Conservation (phyloP, 2,888 invertebrate genomes). For the Sminthurides aquaticus region DNA sequence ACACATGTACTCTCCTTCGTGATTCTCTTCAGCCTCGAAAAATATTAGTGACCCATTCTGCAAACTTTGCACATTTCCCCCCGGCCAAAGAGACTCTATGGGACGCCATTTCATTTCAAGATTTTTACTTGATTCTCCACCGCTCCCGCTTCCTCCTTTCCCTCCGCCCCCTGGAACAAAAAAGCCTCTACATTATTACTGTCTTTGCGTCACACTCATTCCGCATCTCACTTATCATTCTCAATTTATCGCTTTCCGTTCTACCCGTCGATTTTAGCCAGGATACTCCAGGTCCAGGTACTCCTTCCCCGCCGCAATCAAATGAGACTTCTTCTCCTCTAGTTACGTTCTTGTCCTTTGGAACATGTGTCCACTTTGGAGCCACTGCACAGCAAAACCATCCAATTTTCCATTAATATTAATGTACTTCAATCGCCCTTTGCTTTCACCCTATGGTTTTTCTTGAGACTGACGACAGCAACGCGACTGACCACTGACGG, state of each 20-base stretch:
- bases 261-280: conserved; percentile 37
- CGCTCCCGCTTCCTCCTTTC: background rate
- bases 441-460: no score
- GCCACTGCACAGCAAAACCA: conserved; percentile 33
- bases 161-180: background rate
- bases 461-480: no score
- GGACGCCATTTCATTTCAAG: conserved; percentile 37
- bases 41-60: conserved; percentile 37
- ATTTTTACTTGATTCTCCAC: background rate
- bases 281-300: conserved; percentile 32
- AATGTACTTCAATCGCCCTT: no score
- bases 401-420: background rate
- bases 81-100: conserved; percentile 39
- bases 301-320: conserved; percentile 35
- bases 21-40: conserved; percentile 31
- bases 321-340: conserved; percentile 36
- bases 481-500: no score
- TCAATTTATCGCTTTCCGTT: conserved; percentile 3
- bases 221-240: background rate
- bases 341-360: conserved; percentile 38
- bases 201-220: background rate
- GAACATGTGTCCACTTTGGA: conserved; percentile 39
- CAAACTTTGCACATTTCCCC: conserved; percentile 28
- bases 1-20: conserved; percentile 38
- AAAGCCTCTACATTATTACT: background rate